Percentiles rank a stretch among this genome's conserved stretches.
phyloP scores from a whole-genome alignment of 2,888 invertebrate species.

The Flabesymbios commensalis region DNA sequence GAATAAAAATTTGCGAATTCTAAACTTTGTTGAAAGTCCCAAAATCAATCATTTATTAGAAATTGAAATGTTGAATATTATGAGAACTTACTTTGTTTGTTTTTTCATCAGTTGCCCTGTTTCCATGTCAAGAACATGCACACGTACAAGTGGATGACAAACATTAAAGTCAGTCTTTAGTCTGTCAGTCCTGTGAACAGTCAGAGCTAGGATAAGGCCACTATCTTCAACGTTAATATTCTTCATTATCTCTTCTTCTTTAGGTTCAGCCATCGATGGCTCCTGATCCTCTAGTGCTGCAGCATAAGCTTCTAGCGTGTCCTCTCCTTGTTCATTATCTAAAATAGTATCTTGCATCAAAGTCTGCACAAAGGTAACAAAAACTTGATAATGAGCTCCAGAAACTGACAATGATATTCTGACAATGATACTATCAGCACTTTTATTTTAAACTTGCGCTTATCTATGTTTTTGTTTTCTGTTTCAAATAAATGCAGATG shows the following conservation, averaged over 20 bases:
- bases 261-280: neutral
- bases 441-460: too few relatives aligned
- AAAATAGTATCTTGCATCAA: too few relatives aligned
- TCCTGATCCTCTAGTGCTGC: neutral
- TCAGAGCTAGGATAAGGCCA: slow-evolving; percentile 63
- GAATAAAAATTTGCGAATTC: too few relatives aligned
- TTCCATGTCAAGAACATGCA: slow-evolving; percentile 67
- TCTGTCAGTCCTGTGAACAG: slow-evolving; percentile 68
- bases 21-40: too few relatives aligned
- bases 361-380: neutral
- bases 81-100: slow-evolving; percentile 58
- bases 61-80: too few relatives aligned
- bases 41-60: too few relatives aligned
- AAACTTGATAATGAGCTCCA: neutral
- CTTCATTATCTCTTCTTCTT: too few relatives aligned
- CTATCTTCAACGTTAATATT: slow-evolving; percentile 22
- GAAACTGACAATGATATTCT: too few relatives aligned
- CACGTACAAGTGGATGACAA: slow-evolving; percentile 69
- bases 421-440: too few relatives aligned
- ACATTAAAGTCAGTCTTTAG: slow-evolving; percentile 68
- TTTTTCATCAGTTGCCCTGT: slow-evolving; percentile 67
- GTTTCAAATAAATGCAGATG: too few relatives aligned
- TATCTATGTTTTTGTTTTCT: too few relatives aligned
- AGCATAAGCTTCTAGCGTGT: too few relatives aligned
- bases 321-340: neutral